phyloP scores from a whole-genome alignment of 2,113 vertebrate genomes.

The Puffinus mauretanicus region DNA sequence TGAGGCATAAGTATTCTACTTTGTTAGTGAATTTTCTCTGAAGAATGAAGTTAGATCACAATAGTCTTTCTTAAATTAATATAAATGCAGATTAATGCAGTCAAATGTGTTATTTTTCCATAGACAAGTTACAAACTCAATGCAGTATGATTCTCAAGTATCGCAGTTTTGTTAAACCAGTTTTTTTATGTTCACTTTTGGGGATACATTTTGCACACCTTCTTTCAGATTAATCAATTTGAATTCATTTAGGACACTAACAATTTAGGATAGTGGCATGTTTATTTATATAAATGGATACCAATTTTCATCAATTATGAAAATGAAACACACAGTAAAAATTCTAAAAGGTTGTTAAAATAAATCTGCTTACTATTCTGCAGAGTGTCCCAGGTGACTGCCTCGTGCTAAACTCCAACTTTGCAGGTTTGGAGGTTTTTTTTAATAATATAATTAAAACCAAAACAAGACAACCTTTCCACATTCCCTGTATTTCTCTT shows the following conservation, averaged over 20 bases:
- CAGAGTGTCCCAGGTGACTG: background rate
- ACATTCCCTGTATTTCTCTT: background rate
- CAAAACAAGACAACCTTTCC: background rate
- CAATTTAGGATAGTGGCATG: background rate
- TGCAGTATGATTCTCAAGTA: background rate
- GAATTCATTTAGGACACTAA: background rate
- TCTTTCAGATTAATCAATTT: constrained; percentile 11
- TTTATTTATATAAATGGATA: constrained; percentile 45
- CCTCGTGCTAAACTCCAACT: background rate
- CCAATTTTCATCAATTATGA: constrained; percentile 22
- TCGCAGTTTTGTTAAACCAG: background rate
- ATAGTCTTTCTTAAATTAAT: background rate
- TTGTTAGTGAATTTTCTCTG: constrained; percentile 1
- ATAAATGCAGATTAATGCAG: constrained; percentile 39
- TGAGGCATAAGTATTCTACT: background rate
- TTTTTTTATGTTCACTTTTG: background rate
- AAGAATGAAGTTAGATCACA: constrained; percentile 16
- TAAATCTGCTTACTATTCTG: background rate
- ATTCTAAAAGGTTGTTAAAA: background rate
- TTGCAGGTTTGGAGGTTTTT: background rate
- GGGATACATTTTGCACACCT: background rate
- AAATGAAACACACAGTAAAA: background rate
- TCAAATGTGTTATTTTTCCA: background rate
- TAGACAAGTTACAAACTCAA: background rate
- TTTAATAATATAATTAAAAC: background rate